Percentiles rank a stretch among this genome's conserved stretches.
Evolutionary conservation across 2,888 invertebrate genomes (phyloP).

Genomic region (Mamestra brassicae): DNA sequence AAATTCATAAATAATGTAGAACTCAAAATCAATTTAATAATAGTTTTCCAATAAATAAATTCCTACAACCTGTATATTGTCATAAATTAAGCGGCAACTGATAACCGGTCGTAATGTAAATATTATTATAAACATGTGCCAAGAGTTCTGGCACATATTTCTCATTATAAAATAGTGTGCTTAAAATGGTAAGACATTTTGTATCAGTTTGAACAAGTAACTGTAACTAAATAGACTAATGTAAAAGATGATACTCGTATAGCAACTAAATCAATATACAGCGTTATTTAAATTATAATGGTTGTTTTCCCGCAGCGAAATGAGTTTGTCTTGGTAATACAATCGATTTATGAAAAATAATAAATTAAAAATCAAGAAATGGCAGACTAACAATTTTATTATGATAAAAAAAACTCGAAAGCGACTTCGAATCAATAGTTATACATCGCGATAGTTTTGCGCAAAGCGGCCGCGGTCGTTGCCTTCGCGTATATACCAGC

Average conservation of each 20-base stretch:
- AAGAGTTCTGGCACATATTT: neutral
- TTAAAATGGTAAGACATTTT: neutral
- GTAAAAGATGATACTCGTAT: neutral
- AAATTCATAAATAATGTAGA: neutral
- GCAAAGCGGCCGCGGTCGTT: no score
- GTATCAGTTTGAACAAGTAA: neutral
- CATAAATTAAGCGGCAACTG: constrained; percentile 24
- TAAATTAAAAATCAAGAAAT: no score
- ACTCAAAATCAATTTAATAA: neutral
- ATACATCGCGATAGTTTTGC: no score
- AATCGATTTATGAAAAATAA: no score
- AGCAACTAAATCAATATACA: no score
- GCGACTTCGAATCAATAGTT: no score
- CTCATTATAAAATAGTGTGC: neutral
- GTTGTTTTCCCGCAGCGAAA: no score
- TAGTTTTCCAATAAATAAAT: neutral
- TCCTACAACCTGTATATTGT: constrained; percentile 29
- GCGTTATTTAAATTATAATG: no score
- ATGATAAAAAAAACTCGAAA: no score
- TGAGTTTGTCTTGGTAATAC: no score
- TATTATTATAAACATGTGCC: constrained; percentile 29
- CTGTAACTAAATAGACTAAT: neutral
- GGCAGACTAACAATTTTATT: no score
- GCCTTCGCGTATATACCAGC: no score
- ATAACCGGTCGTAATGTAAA: constrained; percentile 32